Percentiles rank a stretch among this genome's conserved stretches.
These are phyloP conservation scores for Ctenopoma multispine DNA, from an alignment of 2,797 vertebrate species.

Conservation along the genomic window DNA sequence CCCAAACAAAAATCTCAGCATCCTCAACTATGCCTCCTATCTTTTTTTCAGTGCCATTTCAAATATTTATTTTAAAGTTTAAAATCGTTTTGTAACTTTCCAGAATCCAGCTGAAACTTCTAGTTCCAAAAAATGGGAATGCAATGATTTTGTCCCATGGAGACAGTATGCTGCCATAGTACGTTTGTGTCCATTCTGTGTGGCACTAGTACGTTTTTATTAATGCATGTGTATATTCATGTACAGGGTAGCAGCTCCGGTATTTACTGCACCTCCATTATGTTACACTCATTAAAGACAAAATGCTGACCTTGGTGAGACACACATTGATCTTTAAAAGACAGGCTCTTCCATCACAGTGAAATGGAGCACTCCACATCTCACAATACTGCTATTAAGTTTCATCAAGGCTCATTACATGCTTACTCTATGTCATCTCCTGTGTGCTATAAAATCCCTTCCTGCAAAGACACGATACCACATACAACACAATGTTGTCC, in stretches of 20 bases:
- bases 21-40: too few relatives aligned
- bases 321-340: conserved; percentile 79
- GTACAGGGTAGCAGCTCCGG: conserved; percentile 22
- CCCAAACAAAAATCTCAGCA: too few relatives aligned
- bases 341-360: conserved; percentile 76
- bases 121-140: neutral
- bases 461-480: conserved; percentile 51
- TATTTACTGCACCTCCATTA: conserved; percentile 59
- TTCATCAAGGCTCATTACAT: conserved; percentile 80
- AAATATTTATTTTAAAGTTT: too few relatives aligned
- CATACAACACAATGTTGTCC: conserved; percentile 34
- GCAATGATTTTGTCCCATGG: neutral
- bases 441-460: conserved; percentile 54
- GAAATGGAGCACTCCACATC: conserved; percentile 75
- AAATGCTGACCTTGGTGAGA: conserved; percentile 77
- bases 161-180: neutral
- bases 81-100: neutral
- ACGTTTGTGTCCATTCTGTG: conserved; percentile 30
- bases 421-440: conserved; percentile 70
- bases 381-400: conserved; percentile 79
- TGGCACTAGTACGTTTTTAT: conserved; percentile 34
- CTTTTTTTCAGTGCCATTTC: too few relatives aligned
- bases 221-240: conserved; percentile 37
- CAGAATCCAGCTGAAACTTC: neutral
- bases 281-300: conserved; percentile 70